phyloP scores from a whole-genome alignment of 2,113 vertebrate species.

The Monopterus albus region DNA sequence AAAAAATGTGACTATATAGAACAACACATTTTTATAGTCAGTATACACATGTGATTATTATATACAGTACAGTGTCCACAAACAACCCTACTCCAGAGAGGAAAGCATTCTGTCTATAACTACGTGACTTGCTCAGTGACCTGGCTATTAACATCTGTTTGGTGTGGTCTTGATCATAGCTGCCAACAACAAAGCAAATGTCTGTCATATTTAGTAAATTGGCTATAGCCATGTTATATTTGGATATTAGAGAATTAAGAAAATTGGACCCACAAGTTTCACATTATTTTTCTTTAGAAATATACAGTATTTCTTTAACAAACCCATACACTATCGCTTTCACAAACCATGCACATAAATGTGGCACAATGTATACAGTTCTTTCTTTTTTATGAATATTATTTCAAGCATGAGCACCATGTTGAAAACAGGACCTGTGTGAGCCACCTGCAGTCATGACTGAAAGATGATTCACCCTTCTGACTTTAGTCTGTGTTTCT shows the following conservation, averaged over 20 bases:
- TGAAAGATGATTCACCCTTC: conserved; percentile 9
- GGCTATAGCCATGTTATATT: not conserved
- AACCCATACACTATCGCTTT: too few relatives aligned
- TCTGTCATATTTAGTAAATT: conserved; percentile 28
- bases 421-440: too few relatives aligned
- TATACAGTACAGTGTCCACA: conserved; percentile 24
- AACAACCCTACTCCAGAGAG: conserved; percentile 35
- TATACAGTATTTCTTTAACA: too few relatives aligned
- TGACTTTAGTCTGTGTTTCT: not conserved
- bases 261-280: too few relatives aligned
- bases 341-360: not conserved
- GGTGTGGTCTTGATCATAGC: conserved; percentile 18
- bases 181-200: conserved; percentile 24
- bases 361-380: not conserved
- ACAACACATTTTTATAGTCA: conserved; percentile 29
- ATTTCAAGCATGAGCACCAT: too few relatives aligned
- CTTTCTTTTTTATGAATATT: not conserved
- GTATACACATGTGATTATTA: conserved; percentile 16
- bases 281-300: too few relatives aligned
- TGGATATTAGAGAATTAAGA: not conserved
- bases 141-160: conserved; percentile 48
- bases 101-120: conserved; percentile 34
- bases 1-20: too few relatives aligned
- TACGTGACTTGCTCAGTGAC: too few relatives aligned
- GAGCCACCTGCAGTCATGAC: not conserved